Evolutionary conservation across 2,797 vertebrate species (phyloP).

Genomic region (Gymnopithys bicolor): DNA sequence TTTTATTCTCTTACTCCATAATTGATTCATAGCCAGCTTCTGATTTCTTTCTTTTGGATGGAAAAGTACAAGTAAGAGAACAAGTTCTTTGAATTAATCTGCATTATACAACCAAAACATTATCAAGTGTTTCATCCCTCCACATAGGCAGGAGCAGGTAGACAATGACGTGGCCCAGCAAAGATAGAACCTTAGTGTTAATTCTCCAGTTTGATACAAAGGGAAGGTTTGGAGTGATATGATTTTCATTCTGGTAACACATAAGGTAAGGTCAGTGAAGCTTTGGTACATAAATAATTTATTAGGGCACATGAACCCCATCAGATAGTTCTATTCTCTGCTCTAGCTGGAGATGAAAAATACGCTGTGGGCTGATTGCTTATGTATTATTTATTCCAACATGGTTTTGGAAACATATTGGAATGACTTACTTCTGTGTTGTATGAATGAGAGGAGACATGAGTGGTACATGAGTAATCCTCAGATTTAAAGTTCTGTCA

Average conservation of each 20-base stretch:
- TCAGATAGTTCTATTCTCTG: not conserved
- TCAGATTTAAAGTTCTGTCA: not conserved
- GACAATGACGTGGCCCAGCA: not conserved
- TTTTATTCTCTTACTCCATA: not conserved
- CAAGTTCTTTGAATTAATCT: not conserved
- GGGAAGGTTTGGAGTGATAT: not conserved
- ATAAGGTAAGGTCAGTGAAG: not conserved
- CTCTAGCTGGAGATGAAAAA: not conserved
- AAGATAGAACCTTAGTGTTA: not conserved
- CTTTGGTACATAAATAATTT: not conserved
- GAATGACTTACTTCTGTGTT: not conserved
- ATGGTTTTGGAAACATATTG: not conserved
- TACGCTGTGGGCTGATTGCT: not conserved
- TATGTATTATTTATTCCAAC: constrained; percentile 19
- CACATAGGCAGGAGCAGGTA: not conserved
- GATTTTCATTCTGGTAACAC: not conserved
- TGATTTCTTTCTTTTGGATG: not conserved
- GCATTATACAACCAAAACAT: not conserved
- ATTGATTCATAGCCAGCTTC: not conserved
- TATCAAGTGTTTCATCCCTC: not conserved
- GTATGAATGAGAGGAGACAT: not conserved
- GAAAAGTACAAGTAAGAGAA: not conserved
- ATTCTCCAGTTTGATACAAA: not conserved
- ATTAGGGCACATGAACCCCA: not conserved
- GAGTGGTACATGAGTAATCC: not conserved